Percentiles rank a stretch among this genome's conserved stretches.
phyloP scores from a whole-genome alignment of 2,888 invertebrate species.

The Muscina levida region DNA sequence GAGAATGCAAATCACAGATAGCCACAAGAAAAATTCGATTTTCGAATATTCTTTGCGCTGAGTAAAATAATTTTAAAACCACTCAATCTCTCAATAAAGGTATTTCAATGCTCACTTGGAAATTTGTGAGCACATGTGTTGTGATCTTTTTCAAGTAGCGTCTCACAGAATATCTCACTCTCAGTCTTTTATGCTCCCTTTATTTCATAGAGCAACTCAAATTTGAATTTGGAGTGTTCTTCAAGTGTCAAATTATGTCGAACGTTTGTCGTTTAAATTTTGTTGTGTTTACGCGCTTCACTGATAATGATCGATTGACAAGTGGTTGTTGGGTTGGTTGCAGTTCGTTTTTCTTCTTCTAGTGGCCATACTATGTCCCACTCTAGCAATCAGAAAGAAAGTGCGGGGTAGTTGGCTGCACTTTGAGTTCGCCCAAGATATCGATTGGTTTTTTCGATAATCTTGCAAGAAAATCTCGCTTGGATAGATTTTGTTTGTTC shows the following conservation, averaged over 20 bases:
- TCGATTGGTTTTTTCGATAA: constrained; percentile 22
- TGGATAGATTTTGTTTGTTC: background rate
- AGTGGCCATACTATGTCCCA: background rate
- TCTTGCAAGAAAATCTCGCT: background rate
- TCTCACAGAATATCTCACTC: background rate
- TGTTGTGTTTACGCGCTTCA: constrained; percentile 3
- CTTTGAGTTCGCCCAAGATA: background rate
- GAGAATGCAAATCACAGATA: constrained; percentile 52
- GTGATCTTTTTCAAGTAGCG: background rate
- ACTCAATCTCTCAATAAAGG: too few species aligned
- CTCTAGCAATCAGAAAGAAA: background rate
- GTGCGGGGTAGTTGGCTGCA: background rate
- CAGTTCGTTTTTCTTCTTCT: background rate
- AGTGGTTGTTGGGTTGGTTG: too few species aligned
- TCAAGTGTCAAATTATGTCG: constrained; percentile 30
- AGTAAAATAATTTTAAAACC: too few species aligned
- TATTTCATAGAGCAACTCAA: background rate
- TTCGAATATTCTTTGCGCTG: constrained; percentile 43
- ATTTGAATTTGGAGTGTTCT: constrained; percentile 7
- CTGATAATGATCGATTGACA: constrained; percentile 30
- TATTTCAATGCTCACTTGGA: too few species aligned
- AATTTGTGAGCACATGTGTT: background rate
- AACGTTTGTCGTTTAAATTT: background rate
- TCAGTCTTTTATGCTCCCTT: background rate
- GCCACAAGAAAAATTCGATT: constrained; percentile 18